Percentiles rank a stretch among this genome's conserved stretches.
phyloP scores from a whole-genome alignment of 2,888 invertebrate genomes.

The Eudasyphora cyanicolor region DNA sequence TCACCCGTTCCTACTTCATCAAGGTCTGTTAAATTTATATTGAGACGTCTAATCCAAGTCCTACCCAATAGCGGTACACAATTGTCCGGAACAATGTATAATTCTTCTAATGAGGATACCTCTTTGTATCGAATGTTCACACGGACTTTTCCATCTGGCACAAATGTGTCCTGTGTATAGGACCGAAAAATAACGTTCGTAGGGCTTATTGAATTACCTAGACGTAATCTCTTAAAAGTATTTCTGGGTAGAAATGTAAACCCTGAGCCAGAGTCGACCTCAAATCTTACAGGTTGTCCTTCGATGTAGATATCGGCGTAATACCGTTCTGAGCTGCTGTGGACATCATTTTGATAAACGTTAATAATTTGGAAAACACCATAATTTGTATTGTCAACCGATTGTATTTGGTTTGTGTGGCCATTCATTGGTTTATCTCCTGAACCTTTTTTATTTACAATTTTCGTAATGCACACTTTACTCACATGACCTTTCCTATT shows the following conservation, averaged over 20 bases:
- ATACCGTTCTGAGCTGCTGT: background rate
- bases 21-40: slow-evolving; percentile 18
- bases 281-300: slow-evolving; percentile 11
- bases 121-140: slow-evolving; percentile 16
- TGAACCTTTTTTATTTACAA: background rate
- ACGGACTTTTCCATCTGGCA: slow-evolving; percentile 38
- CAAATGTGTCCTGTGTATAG: slow-evolving; percentile 26
- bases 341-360: background rate
- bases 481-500: slow-evolving; percentile 5
- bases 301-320: slow-evolving; percentile 12
- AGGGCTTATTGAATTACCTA: background rate
- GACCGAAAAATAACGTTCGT: slow-evolving; percentile 9
- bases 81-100: no score
- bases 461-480: slow-evolving; percentile 20
- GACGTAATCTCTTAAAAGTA: background rate
- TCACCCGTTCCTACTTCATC: background rate
- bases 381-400: background rate
- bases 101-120: background rate
- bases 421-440: slow-evolving; percentile 12
- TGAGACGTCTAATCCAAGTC: slow-evolving; percentile 40
- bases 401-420: slow-evolving; percentile 5
- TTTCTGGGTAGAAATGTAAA: slow-evolving; percentile 6
- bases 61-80: background rate
- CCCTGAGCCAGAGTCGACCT: slow-evolving; percentile 30
- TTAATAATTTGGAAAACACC: slow-evolving; percentile 12